phyloP scores from a whole-genome alignment of 2,888 invertebrate genomes.

The Nemotelus pantherinus region DNA sequence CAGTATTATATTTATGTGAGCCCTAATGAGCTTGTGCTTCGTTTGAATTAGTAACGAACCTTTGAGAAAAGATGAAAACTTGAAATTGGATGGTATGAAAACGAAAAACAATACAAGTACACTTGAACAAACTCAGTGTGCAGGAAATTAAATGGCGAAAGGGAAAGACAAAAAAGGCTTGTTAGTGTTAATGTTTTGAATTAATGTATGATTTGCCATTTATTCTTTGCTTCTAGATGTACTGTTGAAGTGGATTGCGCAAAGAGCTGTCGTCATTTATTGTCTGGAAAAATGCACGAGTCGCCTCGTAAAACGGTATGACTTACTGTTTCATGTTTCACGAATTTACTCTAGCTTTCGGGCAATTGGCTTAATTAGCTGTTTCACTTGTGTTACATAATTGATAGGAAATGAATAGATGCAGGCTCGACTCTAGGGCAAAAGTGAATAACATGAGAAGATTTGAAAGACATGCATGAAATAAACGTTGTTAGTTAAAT shows the following conservation, averaged over 20 bases:
- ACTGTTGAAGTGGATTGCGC: not conserved
- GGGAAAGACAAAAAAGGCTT: slow-evolving; percentile 29
- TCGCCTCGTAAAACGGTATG: slow-evolving; percentile 37
- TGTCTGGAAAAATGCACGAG: slow-evolving; percentile 8
- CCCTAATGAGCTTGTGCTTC: slow-evolving; percentile 48
- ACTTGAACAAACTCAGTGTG: not conserved
- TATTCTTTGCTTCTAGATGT: not conserved
- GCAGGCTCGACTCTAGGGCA: no score
- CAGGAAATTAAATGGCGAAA: slow-evolving; percentile 10
- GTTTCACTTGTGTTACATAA: slow-evolving; percentile 9
- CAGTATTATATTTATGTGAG: slow-evolving; percentile 47
- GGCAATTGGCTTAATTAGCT: slow-evolving; percentile 49
- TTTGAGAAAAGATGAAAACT: slow-evolving; percentile 22
- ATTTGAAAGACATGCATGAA: not conserved
- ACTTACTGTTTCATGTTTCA: slow-evolving; percentile 38
- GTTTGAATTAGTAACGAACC: slow-evolving; percentile 46
- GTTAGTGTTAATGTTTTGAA: slow-evolving; percentile 47
- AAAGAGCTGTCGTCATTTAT: not conserved
- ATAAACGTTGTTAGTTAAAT: no score
- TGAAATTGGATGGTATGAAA: not conserved
- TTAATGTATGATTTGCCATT: slow-evolving; percentile 47
- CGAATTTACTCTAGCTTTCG: slow-evolving; percentile 42
- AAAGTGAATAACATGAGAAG: not conserved
- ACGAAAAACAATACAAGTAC: not conserved
- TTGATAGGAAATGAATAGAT: not conserved